These are phyloP conservation scores for Percina caprodes DNA, from an alignment of 2,113 vertebrate genomes.

Conservation along the genomic window DNA sequence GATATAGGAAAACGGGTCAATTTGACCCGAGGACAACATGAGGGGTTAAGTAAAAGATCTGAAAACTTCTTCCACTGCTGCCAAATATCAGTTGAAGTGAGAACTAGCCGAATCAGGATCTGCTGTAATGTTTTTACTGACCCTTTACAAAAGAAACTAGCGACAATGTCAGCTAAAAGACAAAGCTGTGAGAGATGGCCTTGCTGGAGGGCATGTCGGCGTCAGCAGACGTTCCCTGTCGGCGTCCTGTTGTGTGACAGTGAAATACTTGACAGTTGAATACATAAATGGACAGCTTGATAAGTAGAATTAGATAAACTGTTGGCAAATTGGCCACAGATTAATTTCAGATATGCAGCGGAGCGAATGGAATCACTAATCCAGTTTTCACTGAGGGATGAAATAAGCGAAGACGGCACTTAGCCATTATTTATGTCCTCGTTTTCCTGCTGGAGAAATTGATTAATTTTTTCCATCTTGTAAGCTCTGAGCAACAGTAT, in stretches of 20 bases:
- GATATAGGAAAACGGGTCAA: too few relatives aligned
- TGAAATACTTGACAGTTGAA: background rate
- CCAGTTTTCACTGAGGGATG: constrained; percentile 17
- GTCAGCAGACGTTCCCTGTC: background rate
- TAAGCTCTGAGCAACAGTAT: constrained; percentile 8
- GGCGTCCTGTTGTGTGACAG: background rate
- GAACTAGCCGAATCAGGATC: background rate
- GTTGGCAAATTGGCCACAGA: constrained; percentile 20
- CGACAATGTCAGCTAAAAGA: too few relatives aligned
- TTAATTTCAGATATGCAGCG: constrained; percentile 9
- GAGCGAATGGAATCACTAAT: constrained; percentile 12
- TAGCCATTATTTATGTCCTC: constrained; percentile 34
- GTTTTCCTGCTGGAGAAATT: constrained; percentile 24
- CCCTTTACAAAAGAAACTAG: background rate
- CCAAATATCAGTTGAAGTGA: too few relatives aligned
- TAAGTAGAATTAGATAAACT: background rate
- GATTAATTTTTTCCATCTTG: constrained; percentile 17
- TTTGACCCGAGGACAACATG: too few relatives aligned
- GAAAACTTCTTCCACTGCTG: too few relatives aligned
- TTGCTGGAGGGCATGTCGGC: background rate
- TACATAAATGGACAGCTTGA: background rate
- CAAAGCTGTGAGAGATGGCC: background rate
- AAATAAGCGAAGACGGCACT: constrained; percentile 11
- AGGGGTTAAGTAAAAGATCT: too few relatives aligned
- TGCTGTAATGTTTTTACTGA: background rate